These are phyloP conservation scores for Phaedon cochleariae DNA, from an alignment of 2,888 invertebrate genomes.

Conservation along the genomic window DNA sequence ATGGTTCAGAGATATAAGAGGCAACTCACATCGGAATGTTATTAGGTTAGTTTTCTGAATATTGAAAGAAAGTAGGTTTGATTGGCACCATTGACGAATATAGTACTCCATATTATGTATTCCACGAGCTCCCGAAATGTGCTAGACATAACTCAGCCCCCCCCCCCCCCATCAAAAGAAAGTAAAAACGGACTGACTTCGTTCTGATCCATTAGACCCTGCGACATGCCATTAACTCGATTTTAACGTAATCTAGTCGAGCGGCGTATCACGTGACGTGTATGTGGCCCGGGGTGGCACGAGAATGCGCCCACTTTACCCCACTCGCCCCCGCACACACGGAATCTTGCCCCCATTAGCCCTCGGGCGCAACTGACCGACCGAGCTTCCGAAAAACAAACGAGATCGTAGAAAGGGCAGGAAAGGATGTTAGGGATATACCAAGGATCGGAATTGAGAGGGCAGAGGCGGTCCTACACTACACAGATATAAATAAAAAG, in stretches of 20 bases:
- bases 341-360: constrained; percentile 22
- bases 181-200: too few species aligned
- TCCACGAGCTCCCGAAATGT: too few species aligned
- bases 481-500: too few species aligned
- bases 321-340: constrained; percentile 16
- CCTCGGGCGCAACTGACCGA: constrained; percentile 29
- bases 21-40: too few species aligned
- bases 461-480: too few species aligned
- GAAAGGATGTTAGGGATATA: constrained; percentile 30
- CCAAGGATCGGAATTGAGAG: constrained; percentile 26
- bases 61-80: too few species aligned
- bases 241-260: constrained; percentile 29
- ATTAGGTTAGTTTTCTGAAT: too few species aligned
- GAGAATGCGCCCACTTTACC: constrained; percentile 1
- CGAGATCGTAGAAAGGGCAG: constrained; percentile 33
- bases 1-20: too few species aligned
- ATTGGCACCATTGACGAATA: too few species aligned
- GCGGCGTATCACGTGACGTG: constrained; percentile 26
- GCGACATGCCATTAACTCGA: constrained; percentile 27
- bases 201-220: constrained; percentile 9
- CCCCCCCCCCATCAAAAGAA: too few species aligned
- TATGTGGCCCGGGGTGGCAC: constrained; percentile 17
- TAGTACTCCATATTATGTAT: too few species aligned
- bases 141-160: too few species aligned
- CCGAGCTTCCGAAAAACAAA: constrained; percentile 23